phyloP scores from a whole-genome alignment of 2,888 invertebrate genomes.

The Ramazzottius varieornatus region DNA sequence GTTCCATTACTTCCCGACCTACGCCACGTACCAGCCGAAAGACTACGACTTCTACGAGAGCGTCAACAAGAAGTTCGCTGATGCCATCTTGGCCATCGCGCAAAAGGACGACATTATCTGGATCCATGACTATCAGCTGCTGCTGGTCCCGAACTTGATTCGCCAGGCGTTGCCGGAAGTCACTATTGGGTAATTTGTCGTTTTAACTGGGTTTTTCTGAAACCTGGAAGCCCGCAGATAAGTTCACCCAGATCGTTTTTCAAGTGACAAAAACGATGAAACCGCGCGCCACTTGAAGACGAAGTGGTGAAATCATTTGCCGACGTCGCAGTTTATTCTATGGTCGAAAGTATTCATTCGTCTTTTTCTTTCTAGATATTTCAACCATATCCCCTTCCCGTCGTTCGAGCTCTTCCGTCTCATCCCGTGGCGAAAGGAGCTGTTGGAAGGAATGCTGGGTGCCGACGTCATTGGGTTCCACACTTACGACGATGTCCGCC shows the following conservation, averaged over 20 bases:
- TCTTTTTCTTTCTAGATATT: conserved; percentile 80
- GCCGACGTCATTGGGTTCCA: conserved; percentile 77
- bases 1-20: conserved; percentile 34
- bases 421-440: conserved; percentile 76
- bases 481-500: conserved; percentile 62
- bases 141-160: conserved; percentile 71
- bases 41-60: too few species aligned
- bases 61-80: neutral
- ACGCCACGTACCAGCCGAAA: too few species aligned
- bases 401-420: conserved; percentile 73
- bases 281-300: too few species aligned
- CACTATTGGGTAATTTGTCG: neutral
- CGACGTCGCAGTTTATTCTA: too few species aligned
- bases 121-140: conserved; percentile 80
- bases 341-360: too few species aligned
- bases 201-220: too few species aligned
- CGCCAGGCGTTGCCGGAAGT: conserved; percentile 30
- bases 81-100: conserved; percentile 37
- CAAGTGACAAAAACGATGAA: too few species aligned
- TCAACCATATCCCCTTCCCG: conserved; percentile 78
- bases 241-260: too few species aligned
- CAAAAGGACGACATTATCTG: conserved; percentile 46
- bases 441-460: conserved; percentile 65
- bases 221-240: too few species aligned
- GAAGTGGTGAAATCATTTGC: neutral